phyloP scores from a whole-genome alignment of 2,888 invertebrate species.

The Scaptomyza polygonia region DNA sequence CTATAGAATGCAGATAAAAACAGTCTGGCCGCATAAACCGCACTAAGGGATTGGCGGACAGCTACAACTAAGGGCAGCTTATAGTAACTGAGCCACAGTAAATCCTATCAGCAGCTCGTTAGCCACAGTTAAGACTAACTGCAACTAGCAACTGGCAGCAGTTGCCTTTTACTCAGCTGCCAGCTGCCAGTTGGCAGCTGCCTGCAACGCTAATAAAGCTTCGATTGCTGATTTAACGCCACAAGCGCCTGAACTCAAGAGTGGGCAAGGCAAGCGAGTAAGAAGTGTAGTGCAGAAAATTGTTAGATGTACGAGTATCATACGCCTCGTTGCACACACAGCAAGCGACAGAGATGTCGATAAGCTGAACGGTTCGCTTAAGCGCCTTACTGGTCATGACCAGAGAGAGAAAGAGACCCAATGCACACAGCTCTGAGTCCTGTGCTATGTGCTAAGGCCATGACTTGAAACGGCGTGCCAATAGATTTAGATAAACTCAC shows the following conservation, averaged over 20 bases:
- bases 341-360: constrained; percentile 54
- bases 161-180: constrained; percentile 27
- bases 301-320: constrained; percentile 64
- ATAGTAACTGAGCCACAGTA: constrained; percentile 66
- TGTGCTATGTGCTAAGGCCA: constrained; percentile 22
- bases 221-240: constrained; percentile 77
- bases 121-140: constrained; percentile 64
- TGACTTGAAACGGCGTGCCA: constrained; percentile 58
- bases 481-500: constrained; percentile 73
- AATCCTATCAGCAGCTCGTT: constrained; percentile 76
- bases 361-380: constrained; percentile 60
- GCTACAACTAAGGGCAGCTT: constrained; percentile 48
- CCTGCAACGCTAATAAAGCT: constrained; percentile 76
- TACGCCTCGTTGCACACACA: constrained; percentile 69
- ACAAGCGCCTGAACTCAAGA: constrained; percentile 20
- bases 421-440: not conserved
- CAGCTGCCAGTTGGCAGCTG: constrained; percentile 53
- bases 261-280: constrained; percentile 4
- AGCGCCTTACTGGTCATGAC: constrained; percentile 64
- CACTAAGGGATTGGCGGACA: not conserved
- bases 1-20: constrained; percentile 18
- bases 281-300: constrained; percentile 49
- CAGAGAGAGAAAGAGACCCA: constrained; percentile 28
- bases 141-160: constrained; percentile 41
- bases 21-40: constrained; percentile 31